A percentile compares a stretch with the other conserved stretches of the same genome.
Evolutionary conservation across 2,888 invertebrate genomes (phyloP).

Genomic region (Phragmatobia fuliginosa): DNA sequence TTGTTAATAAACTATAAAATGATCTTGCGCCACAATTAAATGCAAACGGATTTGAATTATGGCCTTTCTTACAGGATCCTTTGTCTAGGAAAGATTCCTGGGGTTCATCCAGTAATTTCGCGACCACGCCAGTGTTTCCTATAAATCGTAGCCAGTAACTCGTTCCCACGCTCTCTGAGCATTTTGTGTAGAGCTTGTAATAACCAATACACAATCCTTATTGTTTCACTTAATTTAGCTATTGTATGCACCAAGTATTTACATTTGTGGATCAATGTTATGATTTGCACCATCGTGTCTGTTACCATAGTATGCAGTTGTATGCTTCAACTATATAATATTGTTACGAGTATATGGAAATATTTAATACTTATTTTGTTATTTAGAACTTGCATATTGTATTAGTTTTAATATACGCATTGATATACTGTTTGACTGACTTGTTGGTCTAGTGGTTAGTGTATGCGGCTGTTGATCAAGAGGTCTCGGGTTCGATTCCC

Average conservation of each 20-base stretch:
- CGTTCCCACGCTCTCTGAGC: constrained; percentile 81
- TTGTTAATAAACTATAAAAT: constrained; percentile 57
- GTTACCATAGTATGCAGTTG: constrained; percentile 24
- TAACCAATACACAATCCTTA: constrained; percentile 83
- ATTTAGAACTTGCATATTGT: constrained; percentile 30
- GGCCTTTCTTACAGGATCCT: constrained; percentile 55
- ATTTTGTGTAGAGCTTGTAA: constrained; percentile 78
- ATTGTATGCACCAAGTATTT: constrained; percentile 81
- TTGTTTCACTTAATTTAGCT: constrained; percentile 85
- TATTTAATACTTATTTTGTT: constrained; percentile 40
- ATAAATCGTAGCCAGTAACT: constrained; percentile 70
- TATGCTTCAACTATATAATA: constrained; percentile 25
- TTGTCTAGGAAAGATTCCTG: constrained; percentile 67
- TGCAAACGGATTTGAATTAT: constrained; percentile 39
- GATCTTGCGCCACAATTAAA: constrained; percentile 38
- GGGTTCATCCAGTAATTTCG: constrained; percentile 67
- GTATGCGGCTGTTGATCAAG: too few species aligned
- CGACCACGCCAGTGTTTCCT: constrained; percentile 68
- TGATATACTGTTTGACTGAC: constrained; percentile 55
- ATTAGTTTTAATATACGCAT: constrained; percentile 42
- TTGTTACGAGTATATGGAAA: constrained; percentile 32
- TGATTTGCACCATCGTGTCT: constrained; percentile 53
- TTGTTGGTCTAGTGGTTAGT: too few species aligned
- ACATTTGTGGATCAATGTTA: constrained; percentile 72
- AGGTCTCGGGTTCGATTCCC: too few species aligned